A percentile compares a stretch with the other conserved stretches of the same genome.
Conservation (phyloP, 2,888 invertebrate genomes). For the Neoascia interrupta region DNA sequence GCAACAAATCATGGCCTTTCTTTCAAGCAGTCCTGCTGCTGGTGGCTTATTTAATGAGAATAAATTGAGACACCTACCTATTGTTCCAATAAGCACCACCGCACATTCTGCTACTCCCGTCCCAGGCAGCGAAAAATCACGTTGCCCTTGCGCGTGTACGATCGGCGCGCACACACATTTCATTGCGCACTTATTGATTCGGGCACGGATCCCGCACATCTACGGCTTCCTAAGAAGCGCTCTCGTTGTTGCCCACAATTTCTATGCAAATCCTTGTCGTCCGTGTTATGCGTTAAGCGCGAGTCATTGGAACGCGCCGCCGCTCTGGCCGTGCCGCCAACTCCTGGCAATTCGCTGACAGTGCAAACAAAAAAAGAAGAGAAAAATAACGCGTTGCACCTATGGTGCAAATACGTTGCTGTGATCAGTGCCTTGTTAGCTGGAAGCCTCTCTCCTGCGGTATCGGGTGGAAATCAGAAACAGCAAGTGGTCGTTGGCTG, state of each 20-base stretch:
- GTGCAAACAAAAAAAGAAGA: not conserved
- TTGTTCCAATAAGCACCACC: conserved; percentile 64
- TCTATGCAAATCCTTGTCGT: conserved; percentile 53
- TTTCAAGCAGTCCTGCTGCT: conserved; percentile 15
- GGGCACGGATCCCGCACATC: conserved; percentile 57
- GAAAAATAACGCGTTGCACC: not conserved
- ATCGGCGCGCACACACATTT: conserved; percentile 32
- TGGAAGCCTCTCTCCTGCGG: conserved; percentile 30
- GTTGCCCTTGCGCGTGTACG: conserved; percentile 34
- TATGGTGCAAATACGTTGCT: conserved; percentile 52
- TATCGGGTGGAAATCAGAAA: conserved; percentile 61
- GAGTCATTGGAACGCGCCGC: conserved; percentile 48
- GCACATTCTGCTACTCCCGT: not conserved
- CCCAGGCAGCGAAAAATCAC: conserved; percentile 7
- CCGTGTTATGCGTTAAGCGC: conserved; percentile 57
- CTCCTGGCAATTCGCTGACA: conserved; percentile 44
- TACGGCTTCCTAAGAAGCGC: conserved; percentile 65
- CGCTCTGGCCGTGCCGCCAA: conserved; percentile 29
- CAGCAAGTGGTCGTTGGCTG: conserved; percentile 61
- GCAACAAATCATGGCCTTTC: conserved; percentile 55
- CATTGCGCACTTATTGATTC: conserved; percentile 49
- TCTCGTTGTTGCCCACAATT: conserved; percentile 47
- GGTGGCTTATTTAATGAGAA: conserved; percentile 68
- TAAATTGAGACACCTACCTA: conserved; percentile 69
- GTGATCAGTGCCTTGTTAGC: conserved; percentile 59